Evolutionary conservation across 2,797 vertebrate genomes (phyloP).

Genomic region (Loris lydekkerianus): DNA sequence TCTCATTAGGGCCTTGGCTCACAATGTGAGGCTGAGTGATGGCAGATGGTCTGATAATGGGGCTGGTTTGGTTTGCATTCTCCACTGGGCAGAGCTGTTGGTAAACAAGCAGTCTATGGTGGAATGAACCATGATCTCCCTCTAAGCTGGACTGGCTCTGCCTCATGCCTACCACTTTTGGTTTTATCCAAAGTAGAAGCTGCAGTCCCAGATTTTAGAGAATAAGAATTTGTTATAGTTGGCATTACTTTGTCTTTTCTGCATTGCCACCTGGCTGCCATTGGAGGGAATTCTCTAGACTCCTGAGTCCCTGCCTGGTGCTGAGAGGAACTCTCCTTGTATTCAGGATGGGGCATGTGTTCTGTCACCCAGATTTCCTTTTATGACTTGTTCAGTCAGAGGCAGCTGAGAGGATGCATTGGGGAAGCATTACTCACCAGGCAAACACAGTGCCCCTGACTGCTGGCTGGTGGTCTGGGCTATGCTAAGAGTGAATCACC

Average conservation of each 20-base stretch:
- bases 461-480: background rate
- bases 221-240: too few species aligned
- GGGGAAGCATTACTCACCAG: constrained; percentile 84
- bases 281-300: constrained; percentile 44
- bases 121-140: background rate
- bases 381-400: constrained; percentile 72
- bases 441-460: constrained; percentile 66
- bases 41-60: background rate
- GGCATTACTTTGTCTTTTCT: constrained; percentile 67
- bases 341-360: constrained; percentile 41
- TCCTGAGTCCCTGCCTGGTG: background rate
- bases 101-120: background rate
- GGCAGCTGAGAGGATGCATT: background rate
- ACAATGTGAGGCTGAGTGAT: background rate
- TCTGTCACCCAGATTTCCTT: constrained; percentile 79
- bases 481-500: constrained; percentile 81
- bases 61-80: background rate
- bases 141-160: background rate
- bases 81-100: constrained; percentile 26
- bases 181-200: constrained; percentile 53
- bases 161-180: constrained; percentile 19
- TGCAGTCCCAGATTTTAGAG: background rate
- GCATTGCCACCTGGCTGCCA: constrained; percentile 86
- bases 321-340: constrained; percentile 35
- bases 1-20: background rate